Base-by-base conservation (phyloP, 2,113 vertebrate species). In the Macheiramphus alcinus region DNA sequence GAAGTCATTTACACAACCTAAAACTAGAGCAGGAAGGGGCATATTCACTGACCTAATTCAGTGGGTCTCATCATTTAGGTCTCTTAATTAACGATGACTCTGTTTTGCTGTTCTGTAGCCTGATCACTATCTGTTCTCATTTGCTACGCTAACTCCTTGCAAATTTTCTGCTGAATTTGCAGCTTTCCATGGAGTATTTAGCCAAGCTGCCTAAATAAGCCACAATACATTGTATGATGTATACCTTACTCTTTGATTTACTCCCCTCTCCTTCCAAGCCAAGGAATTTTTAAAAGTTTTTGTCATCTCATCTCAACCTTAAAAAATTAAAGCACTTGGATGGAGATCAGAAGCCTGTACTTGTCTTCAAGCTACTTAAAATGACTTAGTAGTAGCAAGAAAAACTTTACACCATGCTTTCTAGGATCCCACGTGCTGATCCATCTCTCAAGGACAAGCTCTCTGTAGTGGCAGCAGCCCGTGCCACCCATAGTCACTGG, bases 71-170 rank as follows among this genome's bases (percentile, higher is more conserved):
- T 95, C 59, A 10, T 58, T 95, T 96, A 90, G 76, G 93, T 79
- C 88, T 93, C 76, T 97, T 94, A 91, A 96, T 97, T 95, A 97
- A 91, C n/a, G 20, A n/a, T 94, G 89, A 91, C 81, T 94, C 84
- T 92, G 59, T 80, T 90, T 89, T 90, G 86, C 82, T 90, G 43
- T 72, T 94, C 92, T 92, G 48, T 93, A 90, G 67, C 79, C 78
- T 93, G 88, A 79, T 97, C 86, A 56, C 78, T 93, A 73, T 91
- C 93, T 92, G 73, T 94, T 95, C 91, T 97, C 94, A 94, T 95
- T 96, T 94, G 74, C 63, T 34, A 78, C 1, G 2, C 65, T 82
- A 89, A 87, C 36, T 94, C 85, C 80, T 93, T 85, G 83, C 62
- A 82, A 56, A 91, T 79, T 90, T 95, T 88, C 88, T 92, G 94